Evolutionary conservation across 2,888 invertebrate genomes (phyloP), one percentile per base, ranked within the genome.

Genomic region (Lasioglossum pauxillum): DNA sequence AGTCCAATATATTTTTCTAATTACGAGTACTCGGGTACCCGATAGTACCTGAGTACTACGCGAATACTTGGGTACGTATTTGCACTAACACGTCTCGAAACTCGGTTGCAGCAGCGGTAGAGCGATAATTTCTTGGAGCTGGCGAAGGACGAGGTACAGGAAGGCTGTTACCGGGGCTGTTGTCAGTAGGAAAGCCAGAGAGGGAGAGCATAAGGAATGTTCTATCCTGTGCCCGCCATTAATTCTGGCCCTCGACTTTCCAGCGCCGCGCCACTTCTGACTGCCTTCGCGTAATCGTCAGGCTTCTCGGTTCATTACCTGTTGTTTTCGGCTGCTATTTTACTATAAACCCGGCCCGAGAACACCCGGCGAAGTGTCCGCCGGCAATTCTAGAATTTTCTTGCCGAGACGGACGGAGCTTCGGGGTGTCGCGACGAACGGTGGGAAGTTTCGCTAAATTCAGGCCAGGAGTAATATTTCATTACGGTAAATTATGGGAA

Each of bases 131-230:
- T 88, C 90, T 90, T 88, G 83, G 83, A 78, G 87, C 82, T 84
- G 86, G 86, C 86, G 83, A 83, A 89, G 88, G 86, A 85, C 89
- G 82, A 88, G 84, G 83, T 80, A 85, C 88, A 83, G 88, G 86
- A 88, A 87, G 86, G 89, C 89, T 87, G 88, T 90, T 90, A 90
- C 88, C 90, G 88, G 84, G 84, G 78, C 90, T 82, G 90, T 90
- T 90, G 90, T 90, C 90, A 83, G 86, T 80, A 75, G 78, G 64
- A 49, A 84, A 88, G 85, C 85, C 71, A 74, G 81, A 81, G 78
- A 75, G 88, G 83, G 76, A 75, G 83, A 84, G 72, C 88, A 85
- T 86, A 90, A 90, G 90, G 90, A 89, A 90, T 80, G 88, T 64
- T 83, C 90, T 77, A 74, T 86, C 90, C 89, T 80, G 79, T 73